A percentile compares a stretch with the other conserved stretches of the same genome.
phyloP scores from a whole-genome alignment of 2,113 vertebrate species.

The Silurus meridionalis region DNA sequence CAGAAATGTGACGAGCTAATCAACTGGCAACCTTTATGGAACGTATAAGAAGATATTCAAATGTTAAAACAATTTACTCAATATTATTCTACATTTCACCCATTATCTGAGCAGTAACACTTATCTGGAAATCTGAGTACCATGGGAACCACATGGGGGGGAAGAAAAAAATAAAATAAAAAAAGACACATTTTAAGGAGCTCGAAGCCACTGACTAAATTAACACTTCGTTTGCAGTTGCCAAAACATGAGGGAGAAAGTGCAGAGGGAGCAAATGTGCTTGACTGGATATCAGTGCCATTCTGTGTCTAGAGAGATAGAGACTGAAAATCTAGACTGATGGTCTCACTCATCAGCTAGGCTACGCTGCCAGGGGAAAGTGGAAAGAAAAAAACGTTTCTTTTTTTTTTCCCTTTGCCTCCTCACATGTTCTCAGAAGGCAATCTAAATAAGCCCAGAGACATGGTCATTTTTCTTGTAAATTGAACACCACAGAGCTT shows the following conservation, averaged over 20 bases:
- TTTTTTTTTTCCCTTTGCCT: constrained; percentile 42
- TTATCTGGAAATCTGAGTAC: background rate
- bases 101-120: background rate
- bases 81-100: background rate
- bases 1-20: background rate
- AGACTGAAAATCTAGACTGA: constrained; percentile 38
- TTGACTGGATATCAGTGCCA: background rate
- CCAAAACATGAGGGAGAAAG: constrained; percentile 37
- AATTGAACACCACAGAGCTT: constrained; percentile 31
- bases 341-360: constrained; percentile 41
- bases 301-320: constrained; percentile 1
- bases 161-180: no score
- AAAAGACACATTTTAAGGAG: constrained; percentile 15
- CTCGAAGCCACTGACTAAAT: constrained; percentile 44
- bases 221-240: constrained; percentile 48
- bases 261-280: constrained; percentile 31
- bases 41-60: background rate
- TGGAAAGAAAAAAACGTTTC: constrained; percentile 41
- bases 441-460: constrained; percentile 33
- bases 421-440: constrained; percentile 29
- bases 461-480: constrained; percentile 34
- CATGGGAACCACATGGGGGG: background rate
- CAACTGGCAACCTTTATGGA: background rate
- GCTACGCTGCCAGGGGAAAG: background rate
- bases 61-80: background rate